Evolutionary conservation across 2,888 invertebrate genomes (phyloP).

Genomic region (Ctenicera cuprea): DNA sequence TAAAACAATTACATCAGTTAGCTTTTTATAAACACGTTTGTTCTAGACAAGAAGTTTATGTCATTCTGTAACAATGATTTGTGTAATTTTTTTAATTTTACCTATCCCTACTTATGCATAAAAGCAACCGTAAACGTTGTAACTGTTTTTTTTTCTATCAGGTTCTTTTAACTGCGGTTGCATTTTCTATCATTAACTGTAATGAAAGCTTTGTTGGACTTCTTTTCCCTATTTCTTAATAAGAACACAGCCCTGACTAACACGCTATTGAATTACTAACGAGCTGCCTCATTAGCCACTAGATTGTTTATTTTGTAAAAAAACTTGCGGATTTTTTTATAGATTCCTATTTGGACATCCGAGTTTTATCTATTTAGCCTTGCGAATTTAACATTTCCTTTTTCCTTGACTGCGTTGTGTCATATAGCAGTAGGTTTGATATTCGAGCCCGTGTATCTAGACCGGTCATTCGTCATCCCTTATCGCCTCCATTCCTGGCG

Average conservation of each 20-base stretch:
- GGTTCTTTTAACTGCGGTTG: slow-evolving; percentile 15
- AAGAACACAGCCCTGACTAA: slow-evolving; percentile 13
- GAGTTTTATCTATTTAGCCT: slow-evolving; percentile 25
- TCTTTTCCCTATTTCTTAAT: not conserved
- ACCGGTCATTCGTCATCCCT: slow-evolving; percentile 48
- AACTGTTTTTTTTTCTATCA: too few species aligned
- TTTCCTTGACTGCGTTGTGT: slow-evolving; percentile 24
- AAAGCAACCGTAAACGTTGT: too few species aligned
- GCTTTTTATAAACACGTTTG: too few species aligned
- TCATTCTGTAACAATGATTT: too few species aligned
- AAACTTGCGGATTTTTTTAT: not conserved
- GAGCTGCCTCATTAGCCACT: slow-evolving; percentile 40
- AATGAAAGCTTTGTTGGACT: slow-evolving; percentile 20
- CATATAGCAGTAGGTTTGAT: slow-evolving; percentile 25
- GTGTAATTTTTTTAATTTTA: too few species aligned
- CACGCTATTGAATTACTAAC: slow-evolving; percentile 40
- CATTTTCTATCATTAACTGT: slow-evolving; percentile 28
- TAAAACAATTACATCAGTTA: too few species aligned
- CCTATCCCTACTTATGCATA: too few species aligned
- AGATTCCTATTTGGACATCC: not conserved
- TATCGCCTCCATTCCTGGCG: slow-evolving; percentile 50
- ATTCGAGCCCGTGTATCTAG: slow-evolving; percentile 46
- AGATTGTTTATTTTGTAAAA: slow-evolving; percentile 10
- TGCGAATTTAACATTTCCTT: slow-evolving; percentile 26
- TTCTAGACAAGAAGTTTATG: too few species aligned